Evolutionary conservation across 2,113 vertebrate genomes (phyloP), one percentile per base, ranked within the genome.

Genomic region (Mellivora capensis): DNA sequence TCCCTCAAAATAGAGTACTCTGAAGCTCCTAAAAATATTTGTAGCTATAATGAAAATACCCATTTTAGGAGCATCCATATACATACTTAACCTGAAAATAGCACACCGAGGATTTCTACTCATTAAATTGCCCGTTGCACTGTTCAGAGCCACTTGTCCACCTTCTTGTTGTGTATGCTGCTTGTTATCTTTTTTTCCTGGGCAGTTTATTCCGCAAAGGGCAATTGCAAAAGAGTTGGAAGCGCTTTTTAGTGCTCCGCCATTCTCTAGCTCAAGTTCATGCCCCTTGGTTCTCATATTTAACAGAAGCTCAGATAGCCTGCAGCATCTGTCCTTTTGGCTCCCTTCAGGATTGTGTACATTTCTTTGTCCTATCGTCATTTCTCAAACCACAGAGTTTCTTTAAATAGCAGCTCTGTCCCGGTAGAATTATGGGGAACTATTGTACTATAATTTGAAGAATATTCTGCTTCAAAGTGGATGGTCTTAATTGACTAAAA

Each of bases 261-360:
- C 98, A 98, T 98, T 97, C 97, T 98, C 97, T 95, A 98, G 98
- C 97, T 97, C 90, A 98, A 98, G 99, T 99, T 99, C 99, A 98
- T 98, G 98, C 98, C 99, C 98, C 97, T 98, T 98, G 98, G 98
- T 99, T 98, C 98, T 98, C 98, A 95, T 98, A 98, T 98, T 99
- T 99, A 99, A 99, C 99, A 98, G 98, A 96, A 97, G 98, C 98
- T 98, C 98, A 98, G 97, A 99, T 99, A 98, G 98, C 99, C 99
- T 98, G 98, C 97, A 99, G 99, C 99, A 99, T 98, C 98, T 98
- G 97, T 99, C 98, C 98, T 98, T 97, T 97, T 90, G 79, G 97
- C 91, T 99, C 98, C 98, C 98, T 98, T 98, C 98, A 99, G 99
- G 97, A 98, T 96, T 99, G 97, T 98, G 95, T 98, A 97, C 97